Evolutionary conservation across 2,113 vertebrate species (phyloP).

Genomic region (Myrmophylax atrothorax): DNA sequence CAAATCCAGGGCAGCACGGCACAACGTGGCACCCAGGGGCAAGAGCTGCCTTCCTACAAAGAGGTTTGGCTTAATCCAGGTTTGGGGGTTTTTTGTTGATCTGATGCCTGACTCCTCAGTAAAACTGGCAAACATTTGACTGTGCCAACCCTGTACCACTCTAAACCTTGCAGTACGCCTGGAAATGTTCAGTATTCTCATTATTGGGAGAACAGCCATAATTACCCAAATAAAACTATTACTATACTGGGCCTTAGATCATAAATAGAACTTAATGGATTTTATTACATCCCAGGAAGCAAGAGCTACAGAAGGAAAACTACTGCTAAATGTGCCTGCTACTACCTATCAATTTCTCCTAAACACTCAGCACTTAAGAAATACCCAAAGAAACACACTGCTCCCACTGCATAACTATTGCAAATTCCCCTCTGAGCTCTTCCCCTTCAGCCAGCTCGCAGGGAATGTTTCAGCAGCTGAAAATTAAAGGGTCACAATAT

Average conservation of each 20-base stretch:
- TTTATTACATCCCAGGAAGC: conserved; percentile 66
- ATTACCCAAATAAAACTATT: conserved; percentile 64
- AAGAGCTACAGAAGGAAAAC: conserved; percentile 33
- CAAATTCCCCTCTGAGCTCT: conserved; percentile 26
- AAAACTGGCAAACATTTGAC: not conserved
- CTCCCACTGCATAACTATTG: conserved; percentile 1
- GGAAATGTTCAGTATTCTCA: not conserved
- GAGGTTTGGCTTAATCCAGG: not conserved
- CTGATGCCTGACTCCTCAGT: not conserved
- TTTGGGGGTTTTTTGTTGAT: not conserved
- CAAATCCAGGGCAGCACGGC: not conserved
- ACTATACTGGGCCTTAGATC: conserved; percentile 34
- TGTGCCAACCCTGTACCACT: not conserved
- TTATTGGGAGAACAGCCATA: conserved; percentile 19
- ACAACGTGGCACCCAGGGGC: fast-evolving
- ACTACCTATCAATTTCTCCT: conserved; percentile 64
- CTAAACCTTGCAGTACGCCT: not conserved
- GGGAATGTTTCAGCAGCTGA: conserved; percentile 13
- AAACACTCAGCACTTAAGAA: conserved; percentile 65
- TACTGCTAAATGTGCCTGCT: conserved; percentile 31
- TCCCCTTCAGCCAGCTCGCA: conserved; percentile 4
- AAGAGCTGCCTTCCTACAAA: not conserved
- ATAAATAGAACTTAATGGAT: conserved; percentile 64
- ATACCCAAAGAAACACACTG: conserved; percentile 25
- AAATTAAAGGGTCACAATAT: conserved; percentile 71